phyloP scores from a whole-genome alignment of 2,797 vertebrate genomes.

The Galago senegalensis region DNA sequence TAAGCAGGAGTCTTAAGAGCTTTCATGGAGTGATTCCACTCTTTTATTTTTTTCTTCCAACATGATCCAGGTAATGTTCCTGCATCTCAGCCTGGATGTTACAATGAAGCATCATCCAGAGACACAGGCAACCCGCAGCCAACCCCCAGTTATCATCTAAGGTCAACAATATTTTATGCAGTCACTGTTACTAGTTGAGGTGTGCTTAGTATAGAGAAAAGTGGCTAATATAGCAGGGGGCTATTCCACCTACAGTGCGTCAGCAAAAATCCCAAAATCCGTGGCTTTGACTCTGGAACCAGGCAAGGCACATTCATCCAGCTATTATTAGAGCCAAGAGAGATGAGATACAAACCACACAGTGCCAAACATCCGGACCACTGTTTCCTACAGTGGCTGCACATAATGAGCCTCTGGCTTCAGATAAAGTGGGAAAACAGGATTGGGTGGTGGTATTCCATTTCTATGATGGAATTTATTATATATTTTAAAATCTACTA shows the following conservation, averaged over 20 bases:
- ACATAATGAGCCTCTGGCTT: not conserved
- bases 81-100: not conserved
- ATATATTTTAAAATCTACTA: not conserved
- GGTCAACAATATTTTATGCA: not conserved
- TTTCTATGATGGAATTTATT: not conserved
- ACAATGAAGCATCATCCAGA: not conserved
- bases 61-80: not conserved
- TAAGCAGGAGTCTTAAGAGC: not conserved
- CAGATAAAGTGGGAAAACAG: not conserved
- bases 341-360: not conserved
- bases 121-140: not conserved
- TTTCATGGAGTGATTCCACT: not conserved
- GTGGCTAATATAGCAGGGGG: not conserved
- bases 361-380: not conserved
- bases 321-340: not conserved
- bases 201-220: not conserved
- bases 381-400: not conserved
- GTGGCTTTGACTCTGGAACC: not conserved
- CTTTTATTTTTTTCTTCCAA: not conserved
- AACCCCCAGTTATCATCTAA: not conserved
- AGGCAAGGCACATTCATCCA: not conserved
- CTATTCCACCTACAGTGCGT: not conserved
- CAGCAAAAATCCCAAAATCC: slow-evolving; percentile 5
- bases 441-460: not conserved
- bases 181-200: not conserved